Evolutionary conservation across 1,140 invertebrate genomes (phyloP).

Genomic region (Octopus sinensis): DNA sequence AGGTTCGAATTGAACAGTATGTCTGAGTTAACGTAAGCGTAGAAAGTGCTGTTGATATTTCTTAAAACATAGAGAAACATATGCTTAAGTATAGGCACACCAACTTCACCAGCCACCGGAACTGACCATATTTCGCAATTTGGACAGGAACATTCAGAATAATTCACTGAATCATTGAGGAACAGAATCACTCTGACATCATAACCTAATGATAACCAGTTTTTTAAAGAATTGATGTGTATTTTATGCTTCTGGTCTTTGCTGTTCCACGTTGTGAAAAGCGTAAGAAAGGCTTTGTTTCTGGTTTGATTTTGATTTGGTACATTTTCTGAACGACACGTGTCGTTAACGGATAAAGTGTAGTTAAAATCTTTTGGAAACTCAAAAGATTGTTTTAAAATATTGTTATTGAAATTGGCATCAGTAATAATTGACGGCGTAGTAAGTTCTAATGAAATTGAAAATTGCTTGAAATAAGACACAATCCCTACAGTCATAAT

Average conservation of each 20-base stretch:
- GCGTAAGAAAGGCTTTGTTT: constrained; percentile 6
- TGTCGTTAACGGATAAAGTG: too few relatives aligned
- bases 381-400: too few relatives aligned
- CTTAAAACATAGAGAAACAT: constrained; percentile 23
- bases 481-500: not conserved
- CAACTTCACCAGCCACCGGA: not conserved
- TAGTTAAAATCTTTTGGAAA: too few relatives aligned
- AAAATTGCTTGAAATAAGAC: not conserved
- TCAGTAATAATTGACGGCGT: too few relatives aligned
- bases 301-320: not conserved
- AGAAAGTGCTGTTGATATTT: constrained; percentile 20
- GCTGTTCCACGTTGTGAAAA: constrained; percentile 17
- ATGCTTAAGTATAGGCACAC: constrained; percentile 20
- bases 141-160: not conserved
- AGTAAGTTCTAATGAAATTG: too few relatives aligned
- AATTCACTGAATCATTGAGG: not conserved
- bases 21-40: constrained; percentile 28
- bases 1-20: constrained; percentile 25
- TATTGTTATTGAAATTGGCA: too few relatives aligned
- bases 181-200: constrained; percentile 3
- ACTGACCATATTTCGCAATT: not conserved
- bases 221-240: not conserved
- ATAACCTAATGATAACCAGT: not conserved
- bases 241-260: not conserved
- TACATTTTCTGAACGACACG: too few relatives aligned